Evolutionary conservation across 1,140 invertebrate genomes (phyloP).

Genomic region (Rhopalosiphum padi): DNA sequence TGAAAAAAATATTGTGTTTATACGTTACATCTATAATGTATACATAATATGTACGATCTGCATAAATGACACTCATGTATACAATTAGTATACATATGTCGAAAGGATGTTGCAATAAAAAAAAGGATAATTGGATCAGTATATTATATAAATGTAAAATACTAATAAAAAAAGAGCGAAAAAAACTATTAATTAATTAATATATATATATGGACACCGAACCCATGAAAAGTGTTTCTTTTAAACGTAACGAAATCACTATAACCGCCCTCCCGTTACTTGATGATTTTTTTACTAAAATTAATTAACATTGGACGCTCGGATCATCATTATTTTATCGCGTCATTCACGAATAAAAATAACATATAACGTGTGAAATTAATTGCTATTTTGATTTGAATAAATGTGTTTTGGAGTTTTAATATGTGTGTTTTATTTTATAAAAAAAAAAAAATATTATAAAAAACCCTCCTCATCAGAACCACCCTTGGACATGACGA

Average conservation of each 20-base stretch:
- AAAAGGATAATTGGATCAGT: conserved; percentile 42
- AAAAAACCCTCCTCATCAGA: not conserved
- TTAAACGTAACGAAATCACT: conserved; percentile 8
- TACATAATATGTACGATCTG: not conserved
- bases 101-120: conserved; percentile 42
- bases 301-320: not conserved
- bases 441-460: not conserved
- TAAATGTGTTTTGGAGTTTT: not conserved
- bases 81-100: not conserved
- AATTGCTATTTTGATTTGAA: not conserved
- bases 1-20: not conserved
- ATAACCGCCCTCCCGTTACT: no score
- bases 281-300: not conserved
- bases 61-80: not conserved
- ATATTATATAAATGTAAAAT: conserved; percentile 27
- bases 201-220: not conserved
- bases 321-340: not conserved
- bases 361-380: not conserved
- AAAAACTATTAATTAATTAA: not conserved
- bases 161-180: not conserved
- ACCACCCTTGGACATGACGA: not conserved
- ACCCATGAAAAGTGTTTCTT: not conserved
- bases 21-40: not conserved
- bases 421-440: not conserved
- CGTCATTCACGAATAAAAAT: not conserved